These are phyloP conservation scores for Calosoma granatense DNA, from an alignment of 1,140 invertebrate genomes.

Conservation along the genomic window DNA sequence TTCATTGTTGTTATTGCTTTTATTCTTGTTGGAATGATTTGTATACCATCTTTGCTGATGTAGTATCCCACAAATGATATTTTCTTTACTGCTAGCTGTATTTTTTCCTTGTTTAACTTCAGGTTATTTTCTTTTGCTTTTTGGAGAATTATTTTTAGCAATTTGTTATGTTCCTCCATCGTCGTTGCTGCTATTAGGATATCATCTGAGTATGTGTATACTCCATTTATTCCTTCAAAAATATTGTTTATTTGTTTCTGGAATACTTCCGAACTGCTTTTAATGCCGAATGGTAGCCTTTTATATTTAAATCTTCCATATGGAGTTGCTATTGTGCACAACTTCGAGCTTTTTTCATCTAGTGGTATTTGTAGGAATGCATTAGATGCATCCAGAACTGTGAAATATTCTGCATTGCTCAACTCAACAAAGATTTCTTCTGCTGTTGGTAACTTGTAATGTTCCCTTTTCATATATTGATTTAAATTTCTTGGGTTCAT, in stretches of 20 bases:
- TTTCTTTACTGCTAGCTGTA: neutral
- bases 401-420: neutral
- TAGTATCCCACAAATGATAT: neutral
- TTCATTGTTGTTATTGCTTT: neutral
- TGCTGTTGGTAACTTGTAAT: neutral
- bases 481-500: neutral
- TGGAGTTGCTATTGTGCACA: neutral
- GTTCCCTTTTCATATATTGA: neutral
- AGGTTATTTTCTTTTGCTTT: neutral
- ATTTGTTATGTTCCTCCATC: neutral
- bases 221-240: neutral
- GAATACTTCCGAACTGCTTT: neutral
- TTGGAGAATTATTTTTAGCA: neutral
- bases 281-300: neutral
- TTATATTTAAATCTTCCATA: neutral
- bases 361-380: neutral
- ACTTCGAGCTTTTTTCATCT: neutral
- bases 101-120: neutral
- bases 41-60: neutral
- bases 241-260: neutral
- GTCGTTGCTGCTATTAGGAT: neutral
- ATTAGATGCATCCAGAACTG: neutral
- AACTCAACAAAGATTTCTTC: neutral
- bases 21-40: neutral
- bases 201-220: neutral